phyloP scores from a whole-genome alignment of 1,140 invertebrate genomes.

The Apolygus lucorum region DNA sequence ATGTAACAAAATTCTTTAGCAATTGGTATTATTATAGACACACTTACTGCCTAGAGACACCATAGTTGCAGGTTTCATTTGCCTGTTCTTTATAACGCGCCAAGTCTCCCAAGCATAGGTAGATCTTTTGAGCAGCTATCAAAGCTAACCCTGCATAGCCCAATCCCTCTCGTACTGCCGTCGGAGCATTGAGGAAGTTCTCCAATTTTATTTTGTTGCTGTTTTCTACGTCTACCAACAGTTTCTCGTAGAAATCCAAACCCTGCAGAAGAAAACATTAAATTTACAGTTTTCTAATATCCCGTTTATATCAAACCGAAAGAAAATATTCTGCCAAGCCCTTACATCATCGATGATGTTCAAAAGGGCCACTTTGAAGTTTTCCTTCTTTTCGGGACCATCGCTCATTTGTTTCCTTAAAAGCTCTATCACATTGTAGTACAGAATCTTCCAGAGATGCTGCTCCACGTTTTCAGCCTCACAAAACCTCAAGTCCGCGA shows the following conservation, averaged over 20 bases:
- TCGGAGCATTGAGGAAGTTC: conserved; percentile 43
- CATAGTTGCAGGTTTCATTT: conserved; percentile 74
- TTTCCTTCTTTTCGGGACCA: conserved; percentile 45
- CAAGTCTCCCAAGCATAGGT: conserved; percentile 83
- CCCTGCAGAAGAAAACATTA: conserved; percentile 44
- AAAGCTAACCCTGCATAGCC: conserved; percentile 64
- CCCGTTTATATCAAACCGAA: background rate
- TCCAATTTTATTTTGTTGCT: conserved; percentile 65
- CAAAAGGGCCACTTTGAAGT: conserved; percentile 57
- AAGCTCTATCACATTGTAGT: conserved; percentile 83
- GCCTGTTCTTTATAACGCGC: conserved; percentile 79
- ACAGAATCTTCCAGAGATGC: conserved; percentile 84
- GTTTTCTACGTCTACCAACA: conserved; percentile 62
- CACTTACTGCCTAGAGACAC: conserved; percentile 66
- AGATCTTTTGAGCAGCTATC: conserved; percentile 76
- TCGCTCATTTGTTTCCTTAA: conserved; percentile 54
- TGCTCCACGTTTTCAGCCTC: conserved; percentile 82
- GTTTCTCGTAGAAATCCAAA: conserved; percentile 63
- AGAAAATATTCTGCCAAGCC: too few relatives aligned
- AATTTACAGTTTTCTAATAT: background rate
- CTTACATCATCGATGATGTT: conserved; percentile 62
- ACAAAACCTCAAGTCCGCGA: conserved; percentile 78
- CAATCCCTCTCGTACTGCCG: conserved; percentile 48
- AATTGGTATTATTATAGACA: background rate
- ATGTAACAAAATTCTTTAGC: background rate